Evolutionary conservation across 2,888 invertebrate genomes (phyloP), one percentile per base, ranked within the genome.

Genomic region (Lepidochitona cinerea): DNA sequence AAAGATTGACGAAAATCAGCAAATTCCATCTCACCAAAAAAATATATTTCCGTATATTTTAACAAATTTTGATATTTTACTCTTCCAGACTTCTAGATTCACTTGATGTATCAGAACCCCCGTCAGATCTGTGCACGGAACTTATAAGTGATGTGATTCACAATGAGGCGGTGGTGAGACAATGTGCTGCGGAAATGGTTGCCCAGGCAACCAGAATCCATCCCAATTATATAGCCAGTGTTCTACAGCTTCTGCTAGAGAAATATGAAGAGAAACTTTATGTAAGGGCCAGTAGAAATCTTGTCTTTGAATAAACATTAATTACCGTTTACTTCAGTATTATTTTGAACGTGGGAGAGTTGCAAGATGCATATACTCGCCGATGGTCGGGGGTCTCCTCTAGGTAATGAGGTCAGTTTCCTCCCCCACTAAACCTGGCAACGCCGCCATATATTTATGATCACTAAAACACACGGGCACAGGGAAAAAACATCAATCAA

Each of bases 171-270:
- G 94, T 95, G 70, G 93, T 98, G 69, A 95, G 98, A 89, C 93
- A 94, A 79, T 95, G 97, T 1, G 95, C 96, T 0, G 95, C 97
- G 0, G 92, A 93, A 75, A 95, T 97, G 7, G 92, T 98, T 69
- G 95, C 96, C 0, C 92, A 85, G 64, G 86, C 87, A 1, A 76
- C 89, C 33, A 76, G 79, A 36, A 74, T 77, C 9, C 92, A 94
- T 81, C 89, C 91, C 0, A 89, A 91, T 2, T 87, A 93, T 70
- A 92, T 94, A 59, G 91, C 93, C 71, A 85, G 86, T 1, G 93
- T 94, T 75, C 90, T 97, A 72, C 92, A 93, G 65, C 88, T 89
- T 64, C 88, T 98, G 54, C 93, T 97, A 78, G 92, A 93, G 26
- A 92, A 95, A 7, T 98, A 97, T 88, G 92, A 93, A 65, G 94